phyloP scores from a whole-genome alignment of 2,113 vertebrate species.

The Prolemur simus region DNA sequence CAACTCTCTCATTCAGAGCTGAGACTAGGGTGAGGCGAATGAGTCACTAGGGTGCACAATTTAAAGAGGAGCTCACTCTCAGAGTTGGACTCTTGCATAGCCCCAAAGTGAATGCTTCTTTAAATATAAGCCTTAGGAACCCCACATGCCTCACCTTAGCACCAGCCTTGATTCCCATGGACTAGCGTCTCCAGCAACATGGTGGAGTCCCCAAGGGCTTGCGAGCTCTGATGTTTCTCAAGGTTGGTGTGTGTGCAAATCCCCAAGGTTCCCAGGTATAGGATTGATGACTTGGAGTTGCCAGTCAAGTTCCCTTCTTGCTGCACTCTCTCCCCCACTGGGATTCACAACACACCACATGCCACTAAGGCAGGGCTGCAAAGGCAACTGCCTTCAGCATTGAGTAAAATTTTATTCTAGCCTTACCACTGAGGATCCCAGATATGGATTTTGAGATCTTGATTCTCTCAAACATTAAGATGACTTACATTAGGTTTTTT shows the following conservation, averaged over 20 bases:
- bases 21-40: accelerated
- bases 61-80: not conserved
- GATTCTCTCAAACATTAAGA: not conserved
- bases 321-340: not conserved
- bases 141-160: not conserved
- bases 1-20: not conserved
- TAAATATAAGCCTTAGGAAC: not conserved
- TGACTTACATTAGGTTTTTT: not conserved
- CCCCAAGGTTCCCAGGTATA: not conserved
- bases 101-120: not conserved
- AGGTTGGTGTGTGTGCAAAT: too few relatives aligned
- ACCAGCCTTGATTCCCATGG: not conserved
- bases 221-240: not conserved
- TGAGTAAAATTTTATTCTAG: not conserved
- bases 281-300: not conserved
- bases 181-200: not conserved
- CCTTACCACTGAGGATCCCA: not conserved
- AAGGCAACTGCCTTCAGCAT: not conserved
- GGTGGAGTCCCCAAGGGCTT: not conserved
- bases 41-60: accelerated
- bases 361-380: too few relatives aligned
- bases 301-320: not conserved
- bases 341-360: not conserved
- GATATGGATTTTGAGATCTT: not conserved
- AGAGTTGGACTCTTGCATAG: not conserved